These are phyloP conservation scores for Archocentrus centrarchus DNA, from an alignment of 2,113 vertebrate genomes.

Conservation along the genomic window DNA sequence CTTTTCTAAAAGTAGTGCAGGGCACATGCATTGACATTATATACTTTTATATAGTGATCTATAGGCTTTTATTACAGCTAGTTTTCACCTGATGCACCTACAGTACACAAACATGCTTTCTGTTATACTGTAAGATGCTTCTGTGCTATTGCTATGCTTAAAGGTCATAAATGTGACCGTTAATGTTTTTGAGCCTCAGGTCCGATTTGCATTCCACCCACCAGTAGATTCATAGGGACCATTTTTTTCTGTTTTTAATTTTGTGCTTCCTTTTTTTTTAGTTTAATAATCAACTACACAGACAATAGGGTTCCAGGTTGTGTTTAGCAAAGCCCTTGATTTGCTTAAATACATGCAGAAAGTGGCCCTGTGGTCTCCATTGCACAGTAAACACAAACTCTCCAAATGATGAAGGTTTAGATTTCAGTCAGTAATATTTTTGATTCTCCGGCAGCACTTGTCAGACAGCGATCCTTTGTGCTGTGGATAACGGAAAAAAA, in stretches of 20 bases:
- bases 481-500: background rate
- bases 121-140: background rate
- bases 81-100: slow-evolving; percentile 36
- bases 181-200: slow-evolving; percentile 16
- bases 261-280: background rate
- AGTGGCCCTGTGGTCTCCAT: background rate
- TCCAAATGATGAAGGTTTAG: slow-evolving; percentile 7
- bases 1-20: slow-evolving; percentile 53
- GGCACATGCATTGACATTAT: slow-evolving; percentile 51
- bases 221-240: slow-evolving; percentile 50
- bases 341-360: background rate
- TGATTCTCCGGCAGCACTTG: background rate
- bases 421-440: slow-evolving; percentile 9
- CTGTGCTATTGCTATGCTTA: slow-evolving; percentile 15
- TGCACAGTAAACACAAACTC: background rate
- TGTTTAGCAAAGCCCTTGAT: background rate
- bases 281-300: background rate
- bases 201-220: slow-evolving; percentile 60
- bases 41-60: slow-evolving; percentile 55
- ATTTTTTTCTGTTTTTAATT: slow-evolving; percentile 36
- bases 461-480: background rate
- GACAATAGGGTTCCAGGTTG: slow-evolving; percentile 9
- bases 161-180: slow-evolving; percentile 5
- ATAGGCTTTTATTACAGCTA: slow-evolving; percentile 20
- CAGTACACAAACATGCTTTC: slow-evolving; percentile 5